Percentiles rank a stretch among this genome's conserved stretches.
Conservation (phyloP, 2,113 vertebrate species). For the Deroptyus accipitrinus region DNA sequence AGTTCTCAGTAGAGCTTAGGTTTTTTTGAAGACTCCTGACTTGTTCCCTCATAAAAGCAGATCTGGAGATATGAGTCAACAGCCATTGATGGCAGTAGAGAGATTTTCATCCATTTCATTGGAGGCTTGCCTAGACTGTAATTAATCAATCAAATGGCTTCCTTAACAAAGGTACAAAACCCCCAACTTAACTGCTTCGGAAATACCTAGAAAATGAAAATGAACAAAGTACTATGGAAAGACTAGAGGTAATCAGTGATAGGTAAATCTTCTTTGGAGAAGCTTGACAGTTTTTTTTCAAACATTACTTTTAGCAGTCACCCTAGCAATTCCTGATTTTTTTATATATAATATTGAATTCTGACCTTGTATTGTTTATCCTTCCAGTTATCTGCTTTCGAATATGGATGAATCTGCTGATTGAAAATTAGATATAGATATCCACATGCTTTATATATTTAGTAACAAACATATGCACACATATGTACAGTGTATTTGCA, state of each 20-base stretch:
- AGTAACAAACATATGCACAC: conserved; percentile 16
- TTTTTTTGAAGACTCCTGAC: neutral
- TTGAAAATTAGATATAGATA: conserved; percentile 63
- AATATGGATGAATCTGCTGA: conserved; percentile 50
- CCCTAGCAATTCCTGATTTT: conserved; percentile 11
- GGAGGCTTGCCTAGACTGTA: neutral
- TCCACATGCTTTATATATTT: conserved; percentile 42
- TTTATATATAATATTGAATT: conserved; percentile 42
- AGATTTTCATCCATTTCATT: neutral
- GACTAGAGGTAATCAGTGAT: neutral
- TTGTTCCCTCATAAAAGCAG: neutral
- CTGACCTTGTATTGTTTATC: conserved; percentile 45
- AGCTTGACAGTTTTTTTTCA: neutral
- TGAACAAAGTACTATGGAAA: neutral
- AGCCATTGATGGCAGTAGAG: neutral
- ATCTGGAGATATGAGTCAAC: conserved; percentile 8
- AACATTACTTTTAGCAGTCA: conserved; percentile 12
- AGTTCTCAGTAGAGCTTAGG: neutral
- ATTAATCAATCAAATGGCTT: conserved; percentile 14
- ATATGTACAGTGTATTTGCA: neutral
- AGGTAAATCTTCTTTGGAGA: conserved; percentile 3
- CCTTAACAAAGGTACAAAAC: neutral
- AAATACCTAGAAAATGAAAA: conserved; percentile 25
- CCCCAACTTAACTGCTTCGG: neutral
- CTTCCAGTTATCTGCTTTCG: conserved; percentile 50